Evolutionary conservation across 2,888 invertebrate genomes (phyloP), one percentile per base, ranked within the genome.

Genomic region (Petrolisthes cinctipes): DNA sequence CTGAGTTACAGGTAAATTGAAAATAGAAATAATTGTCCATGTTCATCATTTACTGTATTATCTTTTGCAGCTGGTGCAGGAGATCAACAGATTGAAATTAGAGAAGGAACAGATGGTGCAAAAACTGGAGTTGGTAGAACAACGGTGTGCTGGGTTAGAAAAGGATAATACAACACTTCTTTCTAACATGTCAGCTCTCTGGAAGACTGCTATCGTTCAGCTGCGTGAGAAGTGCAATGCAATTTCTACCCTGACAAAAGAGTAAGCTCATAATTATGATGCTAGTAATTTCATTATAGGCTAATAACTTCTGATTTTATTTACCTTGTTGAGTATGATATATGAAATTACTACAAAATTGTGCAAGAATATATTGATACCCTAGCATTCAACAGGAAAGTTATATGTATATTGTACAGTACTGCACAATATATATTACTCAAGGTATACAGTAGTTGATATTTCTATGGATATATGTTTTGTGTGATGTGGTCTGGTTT

Each of bases 141-240:
- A 57, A 5, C 86, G 83, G 9, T 88, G 87, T 56, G 75, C 14
- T 54, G 84, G 66, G 7, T 37, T 88, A 66, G 87, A 88, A 54
- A 37, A 54, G 14, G 87, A 88, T 66, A 88, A 88, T 66, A n/a
- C 66, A 57, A 82, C 82, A 51, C 61, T 90, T 20, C 86, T 88
- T 9, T 56, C 23, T n/a, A 90, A 90, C 79, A 86, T 90, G 23
- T 88, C 90, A n/a, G 86, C 88, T 20, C 79, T 90, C 78, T 90
- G 90, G 90, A 88, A 86, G 68, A 88, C 88, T 0, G 83, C 90
- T n/a, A 82, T 81, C 53, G 76, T 82, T 14, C 88, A 88, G 68
- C 11, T 90, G 20, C 79, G 81, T 3, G 75, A 86, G n/a, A 90
- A 88, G 61, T 51, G n/a, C 68, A 86, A 20, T 9, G 80, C 86